Conservation (phyloP, 1,140 invertebrate genomes). For the Brachionus paranguensis region DNA sequence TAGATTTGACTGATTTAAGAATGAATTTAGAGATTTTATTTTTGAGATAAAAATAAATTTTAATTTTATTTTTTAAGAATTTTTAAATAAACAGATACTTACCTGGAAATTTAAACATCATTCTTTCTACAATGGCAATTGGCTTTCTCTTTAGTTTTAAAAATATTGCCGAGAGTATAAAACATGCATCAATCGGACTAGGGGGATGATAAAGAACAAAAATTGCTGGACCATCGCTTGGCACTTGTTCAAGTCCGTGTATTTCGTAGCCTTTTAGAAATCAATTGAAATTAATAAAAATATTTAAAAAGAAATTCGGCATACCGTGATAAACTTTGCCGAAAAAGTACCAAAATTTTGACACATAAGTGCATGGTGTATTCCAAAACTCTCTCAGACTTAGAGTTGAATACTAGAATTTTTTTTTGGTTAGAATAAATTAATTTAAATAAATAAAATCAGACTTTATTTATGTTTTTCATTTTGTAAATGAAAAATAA, state of each 20-base stretch:
- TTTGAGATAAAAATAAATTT: neutral
- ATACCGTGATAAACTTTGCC: neutral
- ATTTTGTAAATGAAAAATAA: neutral
- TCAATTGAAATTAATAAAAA: neutral
- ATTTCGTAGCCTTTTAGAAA: constrained; percentile 73
- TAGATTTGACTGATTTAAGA: too few species aligned
- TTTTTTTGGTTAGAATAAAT: neutral
- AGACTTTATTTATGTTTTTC: neutral
- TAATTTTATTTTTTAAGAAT: constrained; percentile 34
- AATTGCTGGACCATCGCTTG: constrained; percentile 73
- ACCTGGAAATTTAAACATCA: constrained; percentile 91
- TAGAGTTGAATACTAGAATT: neutral
- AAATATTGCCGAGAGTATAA: constrained; percentile 77
- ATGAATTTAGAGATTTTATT: too few species aligned
- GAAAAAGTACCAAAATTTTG: neutral
- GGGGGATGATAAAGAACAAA: constrained; percentile 96
- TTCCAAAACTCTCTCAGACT: neutral
- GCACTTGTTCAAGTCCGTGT: constrained; percentile 82
- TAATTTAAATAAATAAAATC: neutral
- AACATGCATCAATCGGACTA: constrained; percentile 92
- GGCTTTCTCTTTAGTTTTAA: constrained; percentile 74
- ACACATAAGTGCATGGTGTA: neutral
- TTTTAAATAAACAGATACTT: constrained; percentile 37
- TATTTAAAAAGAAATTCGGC: neutral
- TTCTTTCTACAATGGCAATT: constrained; percentile 84